Evolutionary conservation across 2,888 invertebrate species (phyloP).

Genomic region (Gibbula magus): DNA sequence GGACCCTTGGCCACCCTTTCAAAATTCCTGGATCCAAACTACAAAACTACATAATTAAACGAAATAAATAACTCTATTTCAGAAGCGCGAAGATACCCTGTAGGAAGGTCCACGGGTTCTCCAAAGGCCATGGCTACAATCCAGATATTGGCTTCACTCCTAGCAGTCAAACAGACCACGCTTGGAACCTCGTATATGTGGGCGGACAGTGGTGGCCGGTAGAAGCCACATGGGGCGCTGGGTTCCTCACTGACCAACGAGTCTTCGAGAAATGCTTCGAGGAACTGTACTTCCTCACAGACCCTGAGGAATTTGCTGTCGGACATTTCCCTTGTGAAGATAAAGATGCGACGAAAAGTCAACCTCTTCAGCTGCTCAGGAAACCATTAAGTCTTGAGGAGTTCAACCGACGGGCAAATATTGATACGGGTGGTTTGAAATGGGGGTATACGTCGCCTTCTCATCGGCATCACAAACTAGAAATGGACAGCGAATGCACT

Average conservation of each 20-base stretch:
- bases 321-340: slow-evolving; percentile 57
- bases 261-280: slow-evolving; percentile 38
- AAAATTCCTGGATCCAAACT: too few species aligned
- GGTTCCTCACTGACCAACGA: slow-evolving; percentile 32
- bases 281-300: slow-evolving; percentile 64
- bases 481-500: not conserved
- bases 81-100: not conserved
- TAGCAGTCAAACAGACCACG: slow-evolving; percentile 40
- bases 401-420: not conserved
- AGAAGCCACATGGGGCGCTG: slow-evolving; percentile 50
- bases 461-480: not conserved
- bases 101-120: slow-evolving; percentile 43
- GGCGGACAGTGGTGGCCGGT: slow-evolving; percentile 53
- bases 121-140: slow-evolving; percentile 47
- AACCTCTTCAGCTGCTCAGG: slow-evolving; percentile 54
- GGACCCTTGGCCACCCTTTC: too few species aligned
- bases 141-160: slow-evolving; percentile 41
- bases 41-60: too few species aligned
- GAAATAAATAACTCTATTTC: too few species aligned
- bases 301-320: slow-evolving; percentile 54
- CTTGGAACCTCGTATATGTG: slow-evolving; percentile 53
- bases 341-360: slow-evolving; percentile 42
- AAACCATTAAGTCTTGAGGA: not conserved
- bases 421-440: not conserved
- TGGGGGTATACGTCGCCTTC: not conserved